A percentile compares a stretch with the other conserved stretches of the same genome.
Evolutionary conservation across 2,113 vertebrate genomes (phyloP).

Genomic region (Lophochroa leadbeateri): DNA sequence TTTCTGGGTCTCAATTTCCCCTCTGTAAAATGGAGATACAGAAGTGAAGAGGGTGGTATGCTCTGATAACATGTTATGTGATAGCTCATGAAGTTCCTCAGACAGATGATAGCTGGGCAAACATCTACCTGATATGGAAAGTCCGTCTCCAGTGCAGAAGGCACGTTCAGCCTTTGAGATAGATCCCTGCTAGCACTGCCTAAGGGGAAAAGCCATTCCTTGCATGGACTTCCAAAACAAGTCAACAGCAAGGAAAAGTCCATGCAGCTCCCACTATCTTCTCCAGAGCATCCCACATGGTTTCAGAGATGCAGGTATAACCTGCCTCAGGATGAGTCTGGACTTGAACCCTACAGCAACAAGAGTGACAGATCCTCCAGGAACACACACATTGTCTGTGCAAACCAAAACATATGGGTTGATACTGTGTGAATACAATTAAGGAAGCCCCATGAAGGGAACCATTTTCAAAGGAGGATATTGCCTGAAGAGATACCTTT

Average conservation of each 20-base stretch:
- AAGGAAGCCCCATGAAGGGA: not conserved
- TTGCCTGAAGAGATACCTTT: not conserved
- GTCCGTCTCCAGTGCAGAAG: not conserved
- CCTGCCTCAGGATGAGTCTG: not conserved
- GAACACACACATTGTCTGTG: fast-evolving
- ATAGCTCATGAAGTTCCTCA: slow-evolving; percentile 50
- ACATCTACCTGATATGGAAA: slow-evolving; percentile 50
- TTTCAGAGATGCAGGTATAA: not conserved
- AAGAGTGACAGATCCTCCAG: not conserved
- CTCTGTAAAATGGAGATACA: slow-evolving; percentile 10
- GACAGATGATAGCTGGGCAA: slow-evolving; percentile 66
- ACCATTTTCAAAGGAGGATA: not conserved
- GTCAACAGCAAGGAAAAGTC: not conserved
- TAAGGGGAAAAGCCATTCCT: slow-evolving; percentile 23
- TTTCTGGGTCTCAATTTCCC: slow-evolving; percentile 50
- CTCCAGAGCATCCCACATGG: not conserved
- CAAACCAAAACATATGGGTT: not conserved
- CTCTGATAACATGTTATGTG: slow-evolving; percentile 48
- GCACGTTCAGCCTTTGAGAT: not conserved
- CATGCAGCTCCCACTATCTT: not conserved
- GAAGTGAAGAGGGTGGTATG: slow-evolving; percentile 46
- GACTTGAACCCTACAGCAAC: not conserved
- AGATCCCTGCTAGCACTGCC: not conserved
- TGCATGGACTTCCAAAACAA: slow-evolving; percentile 22
- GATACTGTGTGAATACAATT: too few relatives aligned